Evolutionary conservation across 2,888 invertebrate species (phyloP).

Genomic region (Ormyrus rosae): DNA sequence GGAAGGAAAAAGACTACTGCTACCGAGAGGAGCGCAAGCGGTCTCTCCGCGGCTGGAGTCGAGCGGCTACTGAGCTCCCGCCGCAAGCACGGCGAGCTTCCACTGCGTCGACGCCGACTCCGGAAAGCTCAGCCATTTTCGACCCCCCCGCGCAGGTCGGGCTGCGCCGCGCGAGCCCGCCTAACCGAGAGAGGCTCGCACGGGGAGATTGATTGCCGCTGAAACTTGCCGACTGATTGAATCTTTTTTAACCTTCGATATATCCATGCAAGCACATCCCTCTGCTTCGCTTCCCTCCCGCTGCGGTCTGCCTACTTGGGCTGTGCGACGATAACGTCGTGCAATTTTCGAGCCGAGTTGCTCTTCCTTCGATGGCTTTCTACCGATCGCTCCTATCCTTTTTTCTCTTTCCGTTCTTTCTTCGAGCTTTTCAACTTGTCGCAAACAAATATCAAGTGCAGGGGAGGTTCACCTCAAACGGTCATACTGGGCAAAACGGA

Average conservation of each 20-base stretch:
- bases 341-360: too few relatives aligned
- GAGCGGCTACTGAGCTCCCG: slow-evolving; percentile 75
- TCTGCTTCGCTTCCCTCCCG: too few relatives aligned
- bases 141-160: slow-evolving; percentile 66
- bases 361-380: too few relatives aligned
- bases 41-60: slow-evolving; percentile 68
- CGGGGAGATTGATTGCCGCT: slow-evolving; percentile 73
- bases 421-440: too few relatives aligned
- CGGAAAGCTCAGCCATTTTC: slow-evolving; percentile 71
- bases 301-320: too few relatives aligned
- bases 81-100: slow-evolving; percentile 73
- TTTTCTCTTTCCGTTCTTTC: too few relatives aligned
- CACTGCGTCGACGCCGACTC: slow-evolving; percentile 74
- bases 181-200: slow-evolving; percentile 1
- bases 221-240: slow-evolving; percentile 75
- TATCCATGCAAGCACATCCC: slow-evolving; percentile 59
- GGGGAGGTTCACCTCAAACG: too few relatives aligned
- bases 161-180: slow-evolving; percentile 57
- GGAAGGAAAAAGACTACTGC: background rate
- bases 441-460: too few relatives aligned
- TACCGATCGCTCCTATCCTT: too few relatives aligned
- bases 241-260: slow-evolving; percentile 73
- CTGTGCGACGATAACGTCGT: too few relatives aligned
- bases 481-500: too few relatives aligned
- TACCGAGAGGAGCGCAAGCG: background rate